Evolutionary conservation across 2,113 vertebrate genomes (phyloP).

Genomic region (Ptilorrhoa leucosticta): DNA sequence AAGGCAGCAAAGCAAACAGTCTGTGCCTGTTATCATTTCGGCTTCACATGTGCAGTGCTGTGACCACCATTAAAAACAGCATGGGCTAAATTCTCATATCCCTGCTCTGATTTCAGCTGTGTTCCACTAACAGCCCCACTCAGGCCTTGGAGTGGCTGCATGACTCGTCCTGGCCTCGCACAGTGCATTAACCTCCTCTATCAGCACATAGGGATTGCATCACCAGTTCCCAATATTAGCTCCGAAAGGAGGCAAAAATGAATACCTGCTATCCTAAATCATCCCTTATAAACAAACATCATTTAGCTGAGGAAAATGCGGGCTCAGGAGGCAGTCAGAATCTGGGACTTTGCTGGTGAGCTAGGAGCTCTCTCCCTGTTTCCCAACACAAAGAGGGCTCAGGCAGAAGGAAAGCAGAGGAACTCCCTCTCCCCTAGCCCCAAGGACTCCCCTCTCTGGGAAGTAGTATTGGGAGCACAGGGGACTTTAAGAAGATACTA

Average conservation of each 20-base stretch:
- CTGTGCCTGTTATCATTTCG: background rate
- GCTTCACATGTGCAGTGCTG: background rate
- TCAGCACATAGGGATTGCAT: background rate
- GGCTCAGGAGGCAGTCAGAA: rapidly evolving
- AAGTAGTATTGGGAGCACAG: rapidly evolving
- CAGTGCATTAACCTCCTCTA: background rate
- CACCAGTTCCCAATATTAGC: background rate
- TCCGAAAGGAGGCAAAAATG: background rate
- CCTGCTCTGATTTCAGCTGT: background rate
- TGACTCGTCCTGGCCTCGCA: rapidly evolving
- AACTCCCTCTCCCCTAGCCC: background rate
- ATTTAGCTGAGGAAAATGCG: background rate
- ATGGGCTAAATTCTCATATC: background rate
- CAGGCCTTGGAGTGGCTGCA: background rate
- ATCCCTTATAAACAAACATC: background rate
- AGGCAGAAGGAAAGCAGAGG: background rate
- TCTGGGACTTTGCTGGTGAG: background rate
- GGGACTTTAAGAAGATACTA: background rate
- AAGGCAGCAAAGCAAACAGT: slow-evolving; percentile 6
- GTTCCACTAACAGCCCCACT: background rate
- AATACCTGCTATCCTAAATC: background rate
- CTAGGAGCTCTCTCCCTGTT: background rate
- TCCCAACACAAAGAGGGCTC: background rate
- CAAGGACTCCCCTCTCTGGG: background rate
- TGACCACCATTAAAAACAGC: background rate